phyloP scores from a whole-genome alignment of 1,140 invertebrate genomes.

The Drosophila melanica region DNA sequence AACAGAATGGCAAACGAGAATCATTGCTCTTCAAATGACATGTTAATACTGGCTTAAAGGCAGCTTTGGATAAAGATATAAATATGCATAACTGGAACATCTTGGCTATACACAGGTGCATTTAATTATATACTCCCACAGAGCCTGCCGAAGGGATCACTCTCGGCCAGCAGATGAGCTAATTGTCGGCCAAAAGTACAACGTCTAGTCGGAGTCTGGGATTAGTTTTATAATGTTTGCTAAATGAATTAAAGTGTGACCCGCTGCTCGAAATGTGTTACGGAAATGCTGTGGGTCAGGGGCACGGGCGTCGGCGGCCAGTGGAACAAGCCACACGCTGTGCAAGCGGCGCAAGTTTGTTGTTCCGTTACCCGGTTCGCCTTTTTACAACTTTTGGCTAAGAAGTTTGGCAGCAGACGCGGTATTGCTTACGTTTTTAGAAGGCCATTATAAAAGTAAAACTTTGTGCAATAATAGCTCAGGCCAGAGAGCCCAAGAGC shows the following conservation, averaged over 20 bases:
- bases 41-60: too few relatives aligned
- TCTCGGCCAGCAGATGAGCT: not conserved
- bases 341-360: conserved; percentile 32
- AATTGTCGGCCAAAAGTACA: not conserved
- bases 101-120: too few relatives aligned
- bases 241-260: conserved; percentile 21
- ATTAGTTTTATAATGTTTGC: conserved; percentile 18
- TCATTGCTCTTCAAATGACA: too few relatives aligned
- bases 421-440: not conserved
- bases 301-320: not conserved
- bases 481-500: not conserved
- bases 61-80: too few relatives aligned
- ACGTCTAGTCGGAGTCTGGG: not conserved
- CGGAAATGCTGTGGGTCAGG: not conserved
- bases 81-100: too few relatives aligned
- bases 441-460: conserved; percentile 71
- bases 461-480: conserved; percentile 73
- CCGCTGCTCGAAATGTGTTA: conserved; percentile 1
- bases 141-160: not conserved
- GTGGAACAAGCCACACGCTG: conserved; percentile 31
- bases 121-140: not conserved
- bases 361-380: conserved; percentile 24
- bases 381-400: conserved; percentile 58
- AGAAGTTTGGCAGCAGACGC: conserved; percentile 56
- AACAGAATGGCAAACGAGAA: too few relatives aligned